Percentiles rank a stretch among this genome's conserved stretches.
These are phyloP conservation scores for Galaxias olidus DNA, from an alignment of 2,797 vertebrate species.

Conservation along the genomic window DNA sequence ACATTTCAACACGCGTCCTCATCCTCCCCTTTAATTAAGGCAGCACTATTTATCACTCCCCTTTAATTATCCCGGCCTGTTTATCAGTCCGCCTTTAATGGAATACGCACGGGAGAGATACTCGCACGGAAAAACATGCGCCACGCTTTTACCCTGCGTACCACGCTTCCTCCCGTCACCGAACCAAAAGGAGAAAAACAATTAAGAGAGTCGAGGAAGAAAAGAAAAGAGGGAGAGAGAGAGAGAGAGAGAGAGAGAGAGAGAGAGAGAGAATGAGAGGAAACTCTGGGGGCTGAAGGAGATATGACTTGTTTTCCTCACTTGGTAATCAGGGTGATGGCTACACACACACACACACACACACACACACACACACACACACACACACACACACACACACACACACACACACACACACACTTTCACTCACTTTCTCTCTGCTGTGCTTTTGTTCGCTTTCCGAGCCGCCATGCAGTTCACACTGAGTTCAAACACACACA, in stretches of 20 bases:
- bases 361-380: conserved; percentile 17
- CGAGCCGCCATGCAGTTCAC: conserved; percentile 67
- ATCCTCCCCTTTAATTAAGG: conserved; percentile 84
- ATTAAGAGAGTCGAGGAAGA: conserved; percentile 54
- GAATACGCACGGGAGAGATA: conserved; percentile 79
- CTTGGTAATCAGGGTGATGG: conserved; percentile 69
- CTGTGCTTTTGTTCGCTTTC: conserved; percentile 75
- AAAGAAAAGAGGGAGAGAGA: not conserved
- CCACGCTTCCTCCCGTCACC: conserved; percentile 67
- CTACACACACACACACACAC: conserved; percentile 43
- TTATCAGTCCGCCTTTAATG: conserved; percentile 83
- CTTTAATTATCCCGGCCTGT: conserved; percentile 83
- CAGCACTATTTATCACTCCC: conserved; percentile 81
- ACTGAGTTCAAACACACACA: conserved; percentile 62
- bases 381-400: conserved; percentile 40
- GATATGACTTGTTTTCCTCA: conserved; percentile 65
- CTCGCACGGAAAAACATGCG: conserved; percentile 66
- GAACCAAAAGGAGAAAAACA: conserved; percentile 70
- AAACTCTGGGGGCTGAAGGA: conserved; percentile 24
- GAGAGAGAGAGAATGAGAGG: conserved; percentile 58
- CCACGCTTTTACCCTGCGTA: conserved; percentile 55
- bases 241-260: conserved; percentile 43
- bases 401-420: conserved; percentile 14
- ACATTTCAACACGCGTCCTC: conserved; percentile 86
- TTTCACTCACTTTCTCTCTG: conserved; percentile 36